Evolutionary conservation across 1,140 invertebrate genomes (phyloP).

Genomic region (Heliconius nattereri): DNA sequence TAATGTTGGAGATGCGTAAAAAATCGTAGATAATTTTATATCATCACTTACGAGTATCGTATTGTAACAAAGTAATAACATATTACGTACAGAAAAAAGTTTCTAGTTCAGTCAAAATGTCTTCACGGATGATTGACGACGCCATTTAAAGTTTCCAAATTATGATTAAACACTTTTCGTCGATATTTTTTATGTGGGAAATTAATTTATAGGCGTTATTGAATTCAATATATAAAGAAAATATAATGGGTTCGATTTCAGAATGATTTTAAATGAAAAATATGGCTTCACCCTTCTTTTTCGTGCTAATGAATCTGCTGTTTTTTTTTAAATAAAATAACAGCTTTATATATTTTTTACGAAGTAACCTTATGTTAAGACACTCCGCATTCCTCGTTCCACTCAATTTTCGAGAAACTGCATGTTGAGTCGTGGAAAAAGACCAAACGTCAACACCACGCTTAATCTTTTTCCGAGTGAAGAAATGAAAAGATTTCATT

Average conservation of each 20-base stretch:
- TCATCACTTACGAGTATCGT: background rate
- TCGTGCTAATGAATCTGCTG: background rate
- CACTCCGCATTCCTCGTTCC: background rate
- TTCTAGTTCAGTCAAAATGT: constrained; percentile 1
- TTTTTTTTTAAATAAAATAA: too few relatives aligned
- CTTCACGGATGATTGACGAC: constrained; percentile 19
- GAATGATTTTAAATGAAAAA: background rate
- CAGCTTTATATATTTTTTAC: too few relatives aligned
- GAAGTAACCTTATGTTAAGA: background rate
- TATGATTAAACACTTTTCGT: constrained; percentile 11
- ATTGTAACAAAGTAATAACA: background rate
- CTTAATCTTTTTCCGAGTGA: too few relatives aligned
- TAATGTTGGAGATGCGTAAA: too few relatives aligned
- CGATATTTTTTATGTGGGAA: background rate
- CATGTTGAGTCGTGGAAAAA: too few relatives aligned
- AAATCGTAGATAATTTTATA: background rate
- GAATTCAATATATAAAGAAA: constrained; percentile 11
- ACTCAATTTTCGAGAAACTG: too few relatives aligned
- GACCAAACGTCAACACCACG: too few relatives aligned
- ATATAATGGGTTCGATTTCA: background rate
- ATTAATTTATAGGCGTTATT: background rate
- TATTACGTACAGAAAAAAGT: constrained; percentile 25
- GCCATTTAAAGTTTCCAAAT: constrained; percentile 19
- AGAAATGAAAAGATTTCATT: too few relatives aligned
- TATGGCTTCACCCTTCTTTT: background rate